These are phyloP conservation scores for Resseliella maxima DNA, from an alignment of 2,888 invertebrate genomes.

Conservation along the genomic window DNA sequence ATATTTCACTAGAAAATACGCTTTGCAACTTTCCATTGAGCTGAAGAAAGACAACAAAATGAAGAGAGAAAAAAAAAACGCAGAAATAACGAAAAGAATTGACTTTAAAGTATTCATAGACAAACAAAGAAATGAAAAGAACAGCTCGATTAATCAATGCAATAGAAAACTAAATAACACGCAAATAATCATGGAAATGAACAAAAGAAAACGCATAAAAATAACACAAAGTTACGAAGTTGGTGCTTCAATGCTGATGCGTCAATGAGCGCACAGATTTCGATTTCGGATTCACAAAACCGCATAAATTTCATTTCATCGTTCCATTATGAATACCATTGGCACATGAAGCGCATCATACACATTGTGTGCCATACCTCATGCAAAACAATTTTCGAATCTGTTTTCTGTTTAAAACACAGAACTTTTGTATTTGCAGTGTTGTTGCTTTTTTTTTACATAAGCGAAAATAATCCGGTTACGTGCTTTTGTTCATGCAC, in stretches of 20 bases:
- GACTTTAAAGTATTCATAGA: neutral
- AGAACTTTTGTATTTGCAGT: neutral
- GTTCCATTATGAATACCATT: neutral
- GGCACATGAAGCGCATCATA: neutral
- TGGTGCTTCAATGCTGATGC: neutral
- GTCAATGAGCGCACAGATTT: slow-evolving; percentile 30
- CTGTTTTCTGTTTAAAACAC: neutral
- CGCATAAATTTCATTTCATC: slow-evolving; percentile 6
- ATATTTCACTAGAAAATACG: neutral
- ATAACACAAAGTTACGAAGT: neutral
- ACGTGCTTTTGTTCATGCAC: slow-evolving; percentile 18
- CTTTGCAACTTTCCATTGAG: neutral
- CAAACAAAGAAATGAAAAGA: slow-evolving; percentile 7
- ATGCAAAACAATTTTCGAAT: neutral
- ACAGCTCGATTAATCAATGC: neutral
- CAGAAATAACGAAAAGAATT: neutral
- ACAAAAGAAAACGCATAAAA: neutral
- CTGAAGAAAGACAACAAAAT: neutral
- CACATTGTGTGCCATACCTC: neutral
- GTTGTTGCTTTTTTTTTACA: neutral
- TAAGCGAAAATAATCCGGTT: neutral
- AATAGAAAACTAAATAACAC: neutral
- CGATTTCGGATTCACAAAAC: slow-evolving; percentile 28
- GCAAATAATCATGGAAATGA: neutral
- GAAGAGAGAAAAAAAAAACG: too few relatives aligned